These are phyloP conservation scores for Melanocharis versteri DNA, from an alignment of 2,113 vertebrate genomes.

Conservation along the genomic window DNA sequence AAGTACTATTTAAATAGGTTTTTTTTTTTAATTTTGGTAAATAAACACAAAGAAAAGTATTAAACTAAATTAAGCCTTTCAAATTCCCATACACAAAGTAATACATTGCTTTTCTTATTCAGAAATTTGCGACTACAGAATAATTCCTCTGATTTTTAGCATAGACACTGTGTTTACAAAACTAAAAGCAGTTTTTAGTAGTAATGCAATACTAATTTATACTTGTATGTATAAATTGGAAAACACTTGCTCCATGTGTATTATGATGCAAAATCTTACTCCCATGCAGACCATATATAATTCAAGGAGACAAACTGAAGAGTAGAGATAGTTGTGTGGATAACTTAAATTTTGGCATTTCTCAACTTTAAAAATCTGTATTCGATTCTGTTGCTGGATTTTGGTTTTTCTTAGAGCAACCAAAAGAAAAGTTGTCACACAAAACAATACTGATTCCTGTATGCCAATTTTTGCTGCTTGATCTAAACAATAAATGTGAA, in stretches of 20 bases:
- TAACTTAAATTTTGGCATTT: not conserved
- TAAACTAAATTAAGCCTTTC: not conserved
- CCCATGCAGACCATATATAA: not conserved
- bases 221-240: not conserved
- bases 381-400: not conserved
- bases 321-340: not conserved
- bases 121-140: not conserved
- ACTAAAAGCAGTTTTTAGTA: not conserved
- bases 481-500: not conserved
- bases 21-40: not conserved
- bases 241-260: not conserved
- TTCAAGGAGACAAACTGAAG: not conserved
- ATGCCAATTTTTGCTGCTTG: not conserved
- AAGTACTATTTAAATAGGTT: constrained; percentile 83
- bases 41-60: not conserved
- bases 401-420: not conserved
- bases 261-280: not conserved
- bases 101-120: not conserved
- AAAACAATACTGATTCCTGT: not conserved
- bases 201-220: not conserved
- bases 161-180: not conserved
- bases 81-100: not conserved
- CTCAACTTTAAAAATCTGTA: not conserved
- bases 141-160: not conserved
- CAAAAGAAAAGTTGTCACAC: not conserved